A percentile compares a stretch with the other conserved stretches of the same genome.
These are phyloP conservation scores for Margarornis squamiger DNA, from an alignment of 2,797 vertebrate genomes.

Conservation along the genomic window DNA sequence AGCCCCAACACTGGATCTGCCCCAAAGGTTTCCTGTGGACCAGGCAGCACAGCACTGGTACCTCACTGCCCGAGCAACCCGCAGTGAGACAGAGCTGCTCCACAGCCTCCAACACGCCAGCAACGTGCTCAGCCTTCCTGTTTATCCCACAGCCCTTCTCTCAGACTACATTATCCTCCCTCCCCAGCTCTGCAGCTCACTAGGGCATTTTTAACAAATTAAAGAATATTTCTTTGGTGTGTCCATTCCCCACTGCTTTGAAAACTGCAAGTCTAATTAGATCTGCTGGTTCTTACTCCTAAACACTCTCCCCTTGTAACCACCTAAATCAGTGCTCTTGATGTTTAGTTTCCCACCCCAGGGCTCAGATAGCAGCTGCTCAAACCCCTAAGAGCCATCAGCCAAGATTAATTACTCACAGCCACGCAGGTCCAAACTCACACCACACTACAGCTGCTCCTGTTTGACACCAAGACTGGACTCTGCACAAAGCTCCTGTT, in stretches of 20 bases:
- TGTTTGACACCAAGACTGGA: accelerated
- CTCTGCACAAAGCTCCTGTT: accelerated
- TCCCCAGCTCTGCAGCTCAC: background rate
- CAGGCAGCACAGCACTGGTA: background rate
- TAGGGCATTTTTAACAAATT: background rate
- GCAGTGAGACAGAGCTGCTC: background rate
- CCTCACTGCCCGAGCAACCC: background rate
- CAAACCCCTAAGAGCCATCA: background rate
- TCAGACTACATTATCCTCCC: accelerated
- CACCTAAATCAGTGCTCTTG: background rate
- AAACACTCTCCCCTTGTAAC: background rate
- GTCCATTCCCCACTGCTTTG: background rate
- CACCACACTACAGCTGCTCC: background rate
- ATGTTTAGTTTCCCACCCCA: accelerated
- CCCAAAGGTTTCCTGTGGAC: accelerated
- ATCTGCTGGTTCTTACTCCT: background rate
- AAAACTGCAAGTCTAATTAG: background rate
- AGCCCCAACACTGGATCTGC: accelerated
- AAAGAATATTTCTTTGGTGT: background rate
- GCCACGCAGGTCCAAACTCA: background rate
- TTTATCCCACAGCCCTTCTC: background rate
- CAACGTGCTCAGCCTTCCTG: accelerated
- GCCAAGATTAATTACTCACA: background rate
- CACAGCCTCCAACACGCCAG: background rate
- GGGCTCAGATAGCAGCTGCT: background rate